Conservation (phyloP, 2,113 vertebrate species). For the Benitochromis conjunctus region DNA sequence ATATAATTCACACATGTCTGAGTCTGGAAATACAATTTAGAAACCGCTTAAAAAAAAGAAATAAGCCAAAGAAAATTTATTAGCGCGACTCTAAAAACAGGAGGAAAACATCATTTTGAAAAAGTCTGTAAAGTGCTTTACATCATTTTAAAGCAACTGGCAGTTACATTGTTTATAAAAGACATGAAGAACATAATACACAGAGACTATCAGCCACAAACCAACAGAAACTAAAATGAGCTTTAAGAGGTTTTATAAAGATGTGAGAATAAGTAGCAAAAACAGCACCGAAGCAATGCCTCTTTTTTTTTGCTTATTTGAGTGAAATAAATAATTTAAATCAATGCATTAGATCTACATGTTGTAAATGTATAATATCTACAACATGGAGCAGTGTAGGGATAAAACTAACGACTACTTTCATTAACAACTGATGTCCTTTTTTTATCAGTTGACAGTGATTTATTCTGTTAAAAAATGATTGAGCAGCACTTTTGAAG, state of each 20-base stretch:
- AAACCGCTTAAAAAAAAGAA: background rate
- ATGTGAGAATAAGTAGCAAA: background rate
- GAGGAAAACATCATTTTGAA: background rate
- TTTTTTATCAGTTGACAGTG: background rate
- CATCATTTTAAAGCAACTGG: background rate
- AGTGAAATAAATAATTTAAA: background rate
- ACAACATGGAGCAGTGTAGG: background rate
- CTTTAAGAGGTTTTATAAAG: background rate
- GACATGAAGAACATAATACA: background rate
- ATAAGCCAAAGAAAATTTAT: background rate
- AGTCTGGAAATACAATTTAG: background rate
- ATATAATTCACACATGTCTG: background rate
- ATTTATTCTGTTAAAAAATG: background rate
- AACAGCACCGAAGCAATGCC: too few relatives aligned
- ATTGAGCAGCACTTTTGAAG: background rate
- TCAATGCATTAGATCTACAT: background rate
- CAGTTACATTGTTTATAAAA: background rate
- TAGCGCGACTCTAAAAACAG: background rate
- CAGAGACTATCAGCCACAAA: background rate
- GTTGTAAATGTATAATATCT: background rate
- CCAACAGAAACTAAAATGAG: background rate
- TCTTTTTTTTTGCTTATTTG: background rate
- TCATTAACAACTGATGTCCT: background rate
- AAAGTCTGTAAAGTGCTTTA: background rate
- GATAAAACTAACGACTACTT: background rate